Evolutionary conservation across 2,888 invertebrate genomes (phyloP), one percentile per base, ranked within the genome.

Genomic region (Sussaba pulchella): DNA sequence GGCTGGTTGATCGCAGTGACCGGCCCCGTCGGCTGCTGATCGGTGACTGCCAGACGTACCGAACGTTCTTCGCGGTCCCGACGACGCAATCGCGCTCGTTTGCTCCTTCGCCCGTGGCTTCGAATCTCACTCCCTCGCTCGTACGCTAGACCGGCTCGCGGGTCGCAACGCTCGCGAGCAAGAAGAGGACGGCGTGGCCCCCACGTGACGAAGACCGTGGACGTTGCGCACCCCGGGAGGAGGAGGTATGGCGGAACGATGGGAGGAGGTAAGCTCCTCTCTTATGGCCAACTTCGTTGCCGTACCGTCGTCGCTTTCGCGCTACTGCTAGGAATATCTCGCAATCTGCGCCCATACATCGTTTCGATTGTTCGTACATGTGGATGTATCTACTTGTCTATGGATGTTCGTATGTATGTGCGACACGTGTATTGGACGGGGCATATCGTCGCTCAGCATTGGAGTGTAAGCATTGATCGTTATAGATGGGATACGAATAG

Each of bases 21-120:
- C 79, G 84, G 78, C 82, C 77, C 59, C 77, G 82, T 77, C 84
- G 82, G 82, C 82, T 79, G 84, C 77, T 83, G 79, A 84, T 79
- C 84, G 79, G 83, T 81, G 83, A 84, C 84, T 84, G 84, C 78
- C 81, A 79, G 80, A 77, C 79, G 21, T 54, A 59, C 75, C 75
- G 72, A 75, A 73, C 66, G 82, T 78, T 70, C 59, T 72, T 77
- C 77, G 71, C 82, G 76, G 78, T 80, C 77, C 79, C 81, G 66
- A 64, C 57, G 57, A 64, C 54, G 63, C 70, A 6, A 63, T 52
- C 67, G 50, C 72, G 64, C 26, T 73, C 69, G 9, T 39, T 54
- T 26, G 41, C 57, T 57, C 57, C 31, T 57, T 57, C 31, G 31
- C 31, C 31, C 31, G 36, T 17, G 43, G n/a, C 12, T 2, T 4